These are phyloP conservation scores for Erpobdella octoculata DNA, from an alignment of 2,888 invertebrate genomes.

Conservation along the genomic window DNA sequence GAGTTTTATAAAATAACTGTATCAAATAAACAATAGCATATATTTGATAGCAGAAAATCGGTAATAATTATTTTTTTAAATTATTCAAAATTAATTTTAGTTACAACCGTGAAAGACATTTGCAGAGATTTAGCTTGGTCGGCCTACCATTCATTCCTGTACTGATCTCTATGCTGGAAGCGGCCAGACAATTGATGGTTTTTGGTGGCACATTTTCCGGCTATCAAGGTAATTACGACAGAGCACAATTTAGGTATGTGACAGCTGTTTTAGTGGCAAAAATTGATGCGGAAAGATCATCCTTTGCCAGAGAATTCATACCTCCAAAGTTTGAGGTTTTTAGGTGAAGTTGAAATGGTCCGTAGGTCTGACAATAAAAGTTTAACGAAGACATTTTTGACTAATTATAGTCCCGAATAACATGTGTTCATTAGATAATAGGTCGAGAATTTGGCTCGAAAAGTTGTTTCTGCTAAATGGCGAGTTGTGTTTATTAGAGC, in stretches of 20 bases:
- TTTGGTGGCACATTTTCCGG: background rate
- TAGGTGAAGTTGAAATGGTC: too few species aligned
- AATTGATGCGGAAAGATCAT: background rate
- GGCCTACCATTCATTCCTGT: slow-evolving; percentile 9
- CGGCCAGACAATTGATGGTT: background rate
- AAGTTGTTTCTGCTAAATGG: background rate
- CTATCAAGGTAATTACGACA: background rate
- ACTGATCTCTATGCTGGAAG: background rate
- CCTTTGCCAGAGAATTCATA: background rate
- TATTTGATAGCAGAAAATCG: too few species aligned
- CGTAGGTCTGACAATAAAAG: too few species aligned
- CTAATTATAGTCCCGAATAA: background rate
- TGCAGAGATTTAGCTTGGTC: slow-evolving; percentile 11
- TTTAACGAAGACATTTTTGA: too few species aligned
- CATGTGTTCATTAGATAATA: background rate
- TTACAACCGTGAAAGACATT: background rate
- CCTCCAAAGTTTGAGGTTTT: background rate
- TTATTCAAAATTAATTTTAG: background rate
- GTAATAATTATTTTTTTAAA: too few species aligned
- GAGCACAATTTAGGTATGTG: background rate
- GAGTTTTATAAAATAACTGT: too few species aligned
- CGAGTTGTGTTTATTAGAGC: slow-evolving; percentile 31
- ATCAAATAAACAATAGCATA: too few species aligned
- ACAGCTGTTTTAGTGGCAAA: background rate
- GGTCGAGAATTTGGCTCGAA: background rate